These are phyloP conservation scores for Dolichopus griseipennis DNA, from an alignment of 2,888 invertebrate species.

Conservation along the genomic window DNA sequence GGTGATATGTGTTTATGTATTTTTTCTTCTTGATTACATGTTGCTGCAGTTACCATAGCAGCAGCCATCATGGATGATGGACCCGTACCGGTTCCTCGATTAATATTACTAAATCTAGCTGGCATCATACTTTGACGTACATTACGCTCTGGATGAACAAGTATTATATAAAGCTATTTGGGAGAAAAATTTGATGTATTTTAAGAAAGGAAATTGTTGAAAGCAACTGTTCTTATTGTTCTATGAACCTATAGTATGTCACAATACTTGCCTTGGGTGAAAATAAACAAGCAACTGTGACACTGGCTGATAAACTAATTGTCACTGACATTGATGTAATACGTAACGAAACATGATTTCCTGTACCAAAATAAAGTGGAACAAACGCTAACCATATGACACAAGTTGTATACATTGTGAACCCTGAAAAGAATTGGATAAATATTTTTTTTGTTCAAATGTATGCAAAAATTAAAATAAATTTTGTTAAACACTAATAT, in stretches of 20 bases:
- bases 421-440: constrained; percentile 50
- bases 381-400: constrained; percentile 98
- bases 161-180: constrained; percentile 72
- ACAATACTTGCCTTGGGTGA: constrained; percentile 78
- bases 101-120: constrained; percentile 54
- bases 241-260: no score
- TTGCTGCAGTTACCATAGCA: constrained; percentile 56
- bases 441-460: no score
- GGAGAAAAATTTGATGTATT: not conserved
- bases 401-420: constrained; percentile 98
- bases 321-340: constrained; percentile 95
- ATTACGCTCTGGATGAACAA: constrained; percentile 81
- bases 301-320: constrained; percentile 87
- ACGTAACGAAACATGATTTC: constrained; percentile 81
- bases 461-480: no score
- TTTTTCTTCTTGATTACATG: constrained; percentile 59
- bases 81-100: constrained; percentile 53
- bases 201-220: no score
- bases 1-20: constrained; percentile 54
- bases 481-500: no score
- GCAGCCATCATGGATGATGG: constrained; percentile 61
- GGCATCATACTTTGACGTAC: constrained; percentile 82
- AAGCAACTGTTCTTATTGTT: no score
- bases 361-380: constrained; percentile 93
- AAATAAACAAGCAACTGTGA: constrained; percentile 87